Evolutionary conservation across 2,888 invertebrate genomes (phyloP).

Genomic region (Corbicula japonica): DNA sequence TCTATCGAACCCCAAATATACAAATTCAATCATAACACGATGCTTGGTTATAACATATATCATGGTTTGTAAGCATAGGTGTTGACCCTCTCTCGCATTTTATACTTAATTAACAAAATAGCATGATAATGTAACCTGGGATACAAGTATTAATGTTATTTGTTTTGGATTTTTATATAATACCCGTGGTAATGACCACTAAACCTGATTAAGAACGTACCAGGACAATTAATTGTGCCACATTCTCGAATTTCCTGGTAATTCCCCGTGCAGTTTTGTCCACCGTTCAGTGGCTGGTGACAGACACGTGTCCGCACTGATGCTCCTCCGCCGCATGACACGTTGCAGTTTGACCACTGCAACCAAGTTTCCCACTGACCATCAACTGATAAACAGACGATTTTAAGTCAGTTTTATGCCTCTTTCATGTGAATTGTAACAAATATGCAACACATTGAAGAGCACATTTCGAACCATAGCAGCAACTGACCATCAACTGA

Average conservation of each 20-base stretch:
- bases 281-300: constrained; percentile 75
- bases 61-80: too few species aligned
- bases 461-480: neutral
- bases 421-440: neutral
- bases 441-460: neutral
- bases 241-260: constrained; percentile 71
- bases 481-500: constrained; percentile 81
- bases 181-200: too few species aligned
- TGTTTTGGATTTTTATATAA: too few species aligned
- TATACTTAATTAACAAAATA: too few species aligned
- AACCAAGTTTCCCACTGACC: constrained; percentile 79
- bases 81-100: too few species aligned
- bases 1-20: too few species aligned
- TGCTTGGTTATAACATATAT: too few species aligned
- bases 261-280: constrained; percentile 74
- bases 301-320: constrained; percentile 70
- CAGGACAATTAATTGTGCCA: constrained; percentile 78
- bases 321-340: constrained; percentile 81
- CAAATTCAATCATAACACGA: too few species aligned
- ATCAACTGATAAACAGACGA: constrained; percentile 74
- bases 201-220: constrained; percentile 72
- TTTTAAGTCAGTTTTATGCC: neutral
- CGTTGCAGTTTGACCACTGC: constrained; percentile 76
- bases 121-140: too few species aligned
- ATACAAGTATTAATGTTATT: too few species aligned